phyloP scores from a whole-genome alignment of 1,140 invertebrate species.

The Drosophila neocordata region DNA sequence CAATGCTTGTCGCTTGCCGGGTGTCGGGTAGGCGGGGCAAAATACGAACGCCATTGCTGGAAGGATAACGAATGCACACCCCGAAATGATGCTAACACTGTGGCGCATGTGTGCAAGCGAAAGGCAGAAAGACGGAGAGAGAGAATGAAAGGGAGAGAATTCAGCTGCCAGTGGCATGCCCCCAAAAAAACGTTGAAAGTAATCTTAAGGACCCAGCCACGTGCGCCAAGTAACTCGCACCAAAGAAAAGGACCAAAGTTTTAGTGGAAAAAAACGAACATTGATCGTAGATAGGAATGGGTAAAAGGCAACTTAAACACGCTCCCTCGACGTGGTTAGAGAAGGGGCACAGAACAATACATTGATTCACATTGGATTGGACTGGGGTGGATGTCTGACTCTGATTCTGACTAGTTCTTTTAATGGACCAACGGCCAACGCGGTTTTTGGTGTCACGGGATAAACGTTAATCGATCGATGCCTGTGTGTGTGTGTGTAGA shows the following conservation, averaged over 20 bases:
- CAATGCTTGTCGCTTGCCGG: neutral
- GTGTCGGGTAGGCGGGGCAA: slow-evolving; percentile 58
- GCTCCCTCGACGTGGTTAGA: slow-evolving; percentile 27
- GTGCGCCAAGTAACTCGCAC: no score
- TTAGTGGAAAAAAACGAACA: slow-evolving; percentile 48
- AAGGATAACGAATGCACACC: slow-evolving; percentile 32
- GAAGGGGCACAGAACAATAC: slow-evolving; percentile 10
- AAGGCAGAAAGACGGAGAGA: neutral
- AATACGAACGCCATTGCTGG: slow-evolving; percentile 62
- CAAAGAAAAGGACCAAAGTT: slow-evolving; percentile 30
- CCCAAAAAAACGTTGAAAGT: slow-evolving; percentile 36
- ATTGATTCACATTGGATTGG: neutral
- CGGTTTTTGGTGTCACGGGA: slow-evolving; percentile 68
- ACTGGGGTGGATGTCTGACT: slow-evolving; percentile 47
- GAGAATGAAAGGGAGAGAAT: slow-evolving; percentile 7
- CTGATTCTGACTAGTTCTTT: slow-evolving; percentile 40
- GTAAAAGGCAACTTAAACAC: slow-evolving; percentile 26
- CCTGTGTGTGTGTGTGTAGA: slow-evolving; percentile 27
- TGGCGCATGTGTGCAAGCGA: slow-evolving; percentile 3
- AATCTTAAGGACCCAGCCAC: slow-evolving; percentile 31
- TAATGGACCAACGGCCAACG: slow-evolving; percentile 68
- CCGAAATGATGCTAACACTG: slow-evolving; percentile 12
- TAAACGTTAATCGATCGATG: slow-evolving; percentile 65
- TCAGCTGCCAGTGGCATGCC: slow-evolving; percentile 62
- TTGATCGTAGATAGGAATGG: slow-evolving; percentile 40